Conservation (phyloP, 2,888 invertebrate species). For the Eumerus sabulonum region DNA sequence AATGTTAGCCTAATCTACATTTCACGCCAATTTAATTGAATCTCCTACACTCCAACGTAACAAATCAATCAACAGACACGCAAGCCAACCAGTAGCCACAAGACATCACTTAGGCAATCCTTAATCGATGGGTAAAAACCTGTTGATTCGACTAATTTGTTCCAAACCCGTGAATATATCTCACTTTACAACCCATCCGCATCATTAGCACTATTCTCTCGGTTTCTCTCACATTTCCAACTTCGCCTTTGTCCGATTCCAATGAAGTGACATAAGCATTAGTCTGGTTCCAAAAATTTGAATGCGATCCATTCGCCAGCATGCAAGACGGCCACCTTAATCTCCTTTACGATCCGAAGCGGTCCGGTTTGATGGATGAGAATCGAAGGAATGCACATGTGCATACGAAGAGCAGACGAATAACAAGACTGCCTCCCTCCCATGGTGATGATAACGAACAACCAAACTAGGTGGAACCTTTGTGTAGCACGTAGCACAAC, state of each 20-base stretch:
- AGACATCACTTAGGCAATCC: slow-evolving; percentile 5
- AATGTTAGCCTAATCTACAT: too few species aligned
- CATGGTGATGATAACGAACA: slow-evolving; percentile 44
- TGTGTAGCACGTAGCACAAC: slow-evolving; percentile 57
- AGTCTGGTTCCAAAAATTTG: slow-evolving; percentile 42
- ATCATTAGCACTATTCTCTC: not conserved
- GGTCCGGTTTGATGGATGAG: slow-evolving; percentile 52
- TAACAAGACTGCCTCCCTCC: slow-evolving; percentile 31
- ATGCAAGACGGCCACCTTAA: slow-evolving; percentile 30
- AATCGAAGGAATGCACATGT: slow-evolving; percentile 45
- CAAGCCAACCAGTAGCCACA: not conserved
- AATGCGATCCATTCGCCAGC: slow-evolving; percentile 35
- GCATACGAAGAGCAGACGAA: slow-evolving; percentile 25
- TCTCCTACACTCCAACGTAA: slow-evolving; percentile 18
- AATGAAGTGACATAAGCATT: slow-evolving; percentile 29
- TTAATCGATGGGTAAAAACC: slow-evolving; percentile 40
- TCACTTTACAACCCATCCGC: slow-evolving; percentile 20
- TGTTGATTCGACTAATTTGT: slow-evolving; percentile 51
- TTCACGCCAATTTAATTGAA: too few species aligned
- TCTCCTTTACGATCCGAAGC: slow-evolving; percentile 27
- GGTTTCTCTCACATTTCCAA: too few species aligned
- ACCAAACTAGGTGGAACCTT: slow-evolving; percentile 27
- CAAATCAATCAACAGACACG: slow-evolving; percentile 26
- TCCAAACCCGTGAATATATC: slow-evolving; percentile 32
- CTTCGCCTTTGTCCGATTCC: not conserved